Evolutionary conservation across 2,113 vertebrate species (phyloP), one percentile per base, ranked within the genome.

Genomic region (Percina caprodes): DNA sequence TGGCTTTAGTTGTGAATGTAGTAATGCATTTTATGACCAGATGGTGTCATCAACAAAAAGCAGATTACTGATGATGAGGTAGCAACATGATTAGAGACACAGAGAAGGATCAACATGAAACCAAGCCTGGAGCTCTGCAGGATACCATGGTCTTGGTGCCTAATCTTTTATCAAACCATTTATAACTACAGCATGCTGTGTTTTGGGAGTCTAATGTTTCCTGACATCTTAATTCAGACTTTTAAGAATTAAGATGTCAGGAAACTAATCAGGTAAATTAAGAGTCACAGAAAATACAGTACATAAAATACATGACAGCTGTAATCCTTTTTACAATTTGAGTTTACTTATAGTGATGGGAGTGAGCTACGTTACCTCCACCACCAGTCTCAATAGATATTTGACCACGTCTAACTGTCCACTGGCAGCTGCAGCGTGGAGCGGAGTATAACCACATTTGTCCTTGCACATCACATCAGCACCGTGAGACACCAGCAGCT

Each of bases 371-470:
- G 79, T 90, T 91, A 99, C 98, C 97, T 99, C 97, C 2, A 96
- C 95, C 11, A 95, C 96, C 58, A 97, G 94, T 74, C 94, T 95
- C 77, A 99, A 91, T 55, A 99, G 96, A 91, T 97, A 96, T 62
- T 96, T 96, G 91, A 98, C 95, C 7, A 97, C 93, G 1, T 98
- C 97, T 2, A 97, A 91, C 88, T 99, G 97, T 74, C 97, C 98
- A 1, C 95, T 95, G 83, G 96, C 95, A 0, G 98, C 97, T 0
- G 98, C 98, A 0, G 96, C 96, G 35, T 99, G 98, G 24, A 99
- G 96, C 16, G 98, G 95, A 2, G 97, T 97, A 86, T 99, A 99
- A 65, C 97, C 98, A 76, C 93, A 95, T 88, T 96, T 97, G 92
- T 99, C 98, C 85, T 97, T 98, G 83, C 96, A 97, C 72, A 89